Base-by-base conservation (phyloP, 2,888 invertebrate genomes). In the Leptura quadrifasciata region DNA sequence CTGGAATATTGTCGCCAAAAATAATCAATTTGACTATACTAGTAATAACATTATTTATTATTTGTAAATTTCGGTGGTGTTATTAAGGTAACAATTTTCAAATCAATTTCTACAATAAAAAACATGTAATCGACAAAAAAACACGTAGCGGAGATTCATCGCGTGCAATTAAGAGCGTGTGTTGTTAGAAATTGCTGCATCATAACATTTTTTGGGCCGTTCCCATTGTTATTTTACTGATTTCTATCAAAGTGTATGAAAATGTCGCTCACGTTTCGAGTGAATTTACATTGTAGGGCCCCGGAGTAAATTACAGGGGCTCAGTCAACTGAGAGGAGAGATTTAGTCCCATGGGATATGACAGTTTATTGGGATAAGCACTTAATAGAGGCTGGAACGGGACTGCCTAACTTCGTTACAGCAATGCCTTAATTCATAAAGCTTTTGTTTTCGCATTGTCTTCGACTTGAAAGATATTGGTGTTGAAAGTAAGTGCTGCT, bases 311-410 rank as follows among this genome's bases (percentile, higher is more conserved):
- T 87, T 87, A 87, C 87, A 85, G 83, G 84, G 86, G 84, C 84
- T 86, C 84, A 85, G 84, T 82, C 83, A 80, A 84, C 84, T 82
- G 81, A 79, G 82, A 85, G 85, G 83, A 83, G 82, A 83, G 83
- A 82, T 82, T 86, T 83, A 78, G 83, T 83, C 87, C 85, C 87
- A 80, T 82, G 86, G 85, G 87, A 87, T 85, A 88, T 87, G 88
- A 87, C 88, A 88, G 87, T 88, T 88, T 88, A 88, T 88, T 87
- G 87, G 88, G 87, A 88, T 88, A 88, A 88, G 87, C 88, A 87
- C 88, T 88, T 88, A 88, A 88, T 88, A 87, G 87, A 85, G 84
- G 84, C 84, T 76, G 83, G 73, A 70, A 68, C 54, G 68, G 61
- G 60, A 75, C 65, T 73, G 82, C 81, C 85, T 86, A 87, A 87